Evolutionary conservation across 2,113 vertebrate genomes (phyloP).

Genomic region (Bujurquina vittata): DNA sequence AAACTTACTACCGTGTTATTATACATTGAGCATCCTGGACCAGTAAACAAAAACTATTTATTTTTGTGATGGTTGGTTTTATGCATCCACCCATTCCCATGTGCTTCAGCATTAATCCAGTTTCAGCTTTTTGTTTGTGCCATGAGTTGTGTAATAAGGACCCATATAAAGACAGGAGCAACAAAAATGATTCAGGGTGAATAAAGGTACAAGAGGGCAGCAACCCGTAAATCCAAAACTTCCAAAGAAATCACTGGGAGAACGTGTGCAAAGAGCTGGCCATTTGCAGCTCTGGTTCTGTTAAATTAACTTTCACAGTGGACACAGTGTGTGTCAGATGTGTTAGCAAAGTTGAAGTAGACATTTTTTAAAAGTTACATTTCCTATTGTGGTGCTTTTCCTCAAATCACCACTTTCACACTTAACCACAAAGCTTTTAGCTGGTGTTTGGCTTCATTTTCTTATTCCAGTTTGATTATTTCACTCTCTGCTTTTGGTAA

Average conservation of each 20-base stretch:
- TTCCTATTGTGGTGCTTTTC: background rate
- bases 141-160: background rate
- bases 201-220: background rate
- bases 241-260: background rate
- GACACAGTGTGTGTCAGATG: background rate
- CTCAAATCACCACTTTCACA: background rate
- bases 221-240: background rate
- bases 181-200: background rate
- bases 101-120: background rate
- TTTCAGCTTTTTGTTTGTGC: background rate
- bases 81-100: background rate
- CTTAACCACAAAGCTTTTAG: background rate
- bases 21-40: background rate
- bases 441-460: background rate
- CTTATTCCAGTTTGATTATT: background rate
- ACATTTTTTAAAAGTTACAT: too few species aligned
- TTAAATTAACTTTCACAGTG: too few species aligned
- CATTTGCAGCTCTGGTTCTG: background rate
- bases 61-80: background rate
- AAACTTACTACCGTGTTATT: background rate
- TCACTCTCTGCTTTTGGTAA: constrained; percentile 15
- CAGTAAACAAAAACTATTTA: background rate
- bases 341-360: background rate
- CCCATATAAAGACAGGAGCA: background rate
- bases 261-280: background rate